Conservation (phyloP, 1,140 invertebrate species). For the Cotesia glomerata region DNA sequence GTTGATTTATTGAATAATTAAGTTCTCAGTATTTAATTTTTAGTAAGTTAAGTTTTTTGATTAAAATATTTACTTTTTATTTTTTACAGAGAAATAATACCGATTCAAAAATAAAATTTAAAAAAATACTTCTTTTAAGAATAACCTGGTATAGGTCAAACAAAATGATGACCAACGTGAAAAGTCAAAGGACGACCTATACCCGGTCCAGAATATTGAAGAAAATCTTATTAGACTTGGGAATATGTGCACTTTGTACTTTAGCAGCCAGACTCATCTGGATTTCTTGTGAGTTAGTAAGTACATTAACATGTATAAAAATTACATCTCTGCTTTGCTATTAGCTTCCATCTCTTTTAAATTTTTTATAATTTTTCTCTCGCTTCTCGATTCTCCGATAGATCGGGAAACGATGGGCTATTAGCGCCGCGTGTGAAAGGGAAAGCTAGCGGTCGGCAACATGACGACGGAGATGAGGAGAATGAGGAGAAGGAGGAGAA, state of each 20-base stretch:
- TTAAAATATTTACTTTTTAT: no score
- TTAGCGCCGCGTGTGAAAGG: constrained; percentile 61
- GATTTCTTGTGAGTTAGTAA: constrained; percentile 8
- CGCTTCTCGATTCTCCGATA: constrained; percentile 41
- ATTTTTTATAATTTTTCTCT: constrained; percentile 10
- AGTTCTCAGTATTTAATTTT: no score
- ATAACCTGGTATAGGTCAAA: not conserved
- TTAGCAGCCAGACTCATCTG: constrained; percentile 9
- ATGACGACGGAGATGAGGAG: constrained; percentile 24
- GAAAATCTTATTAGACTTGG: not conserved
- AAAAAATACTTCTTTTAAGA: no score
- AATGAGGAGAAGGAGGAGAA: constrained; percentile 14
- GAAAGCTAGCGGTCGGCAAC: constrained; percentile 57
- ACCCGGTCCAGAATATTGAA: constrained; percentile 2
- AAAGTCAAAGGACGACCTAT: constrained; percentile 21
- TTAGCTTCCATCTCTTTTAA: not conserved
- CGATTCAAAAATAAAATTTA: no score
- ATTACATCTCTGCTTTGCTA: not conserved
- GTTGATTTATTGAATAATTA: not conserved
- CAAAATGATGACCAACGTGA: constrained; percentile 11
- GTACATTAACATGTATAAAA: constrained; percentile 6
- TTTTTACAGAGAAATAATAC: no score
- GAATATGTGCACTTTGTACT: not conserved
- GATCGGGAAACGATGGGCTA: constrained; percentile 59
- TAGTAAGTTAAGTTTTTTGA: no score